Percentiles rank a stretch among this genome's conserved stretches.
Evolutionary conservation across 2,113 vertebrate species (phyloP).

Genomic region (Heterochromis multidens): DNA sequence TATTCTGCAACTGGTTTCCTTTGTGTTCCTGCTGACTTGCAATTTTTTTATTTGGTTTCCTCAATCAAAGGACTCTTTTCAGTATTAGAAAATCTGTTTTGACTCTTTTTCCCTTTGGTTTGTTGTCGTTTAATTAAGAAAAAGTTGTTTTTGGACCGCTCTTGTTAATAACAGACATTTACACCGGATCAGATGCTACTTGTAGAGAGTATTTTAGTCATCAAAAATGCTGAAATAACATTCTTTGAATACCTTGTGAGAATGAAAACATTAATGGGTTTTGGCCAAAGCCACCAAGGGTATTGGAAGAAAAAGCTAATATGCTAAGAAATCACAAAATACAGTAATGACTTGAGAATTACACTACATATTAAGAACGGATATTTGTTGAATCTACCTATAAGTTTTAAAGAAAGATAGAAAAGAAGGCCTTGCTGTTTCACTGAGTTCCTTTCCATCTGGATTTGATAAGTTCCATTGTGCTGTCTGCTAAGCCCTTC

Average conservation of each 20-base stretch:
- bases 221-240: conserved; percentile 66
- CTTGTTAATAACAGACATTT: conserved; percentile 26
- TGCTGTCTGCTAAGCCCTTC: conserved; percentile 74
- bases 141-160: neutral
- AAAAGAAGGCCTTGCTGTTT: conserved; percentile 56
- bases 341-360: neutral
- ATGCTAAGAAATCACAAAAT: neutral
- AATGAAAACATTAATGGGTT: conserved; percentile 58
- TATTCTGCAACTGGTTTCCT: conserved; percentile 1
- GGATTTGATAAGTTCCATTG: conserved; percentile 76
- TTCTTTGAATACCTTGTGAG: conserved; percentile 67
- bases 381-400: conserved; percentile 28
- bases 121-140: conserved; percentile 56
- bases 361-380: neutral
- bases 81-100: conserved; percentile 34
- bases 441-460: conserved; percentile 69
- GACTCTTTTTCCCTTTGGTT: conserved; percentile 34
- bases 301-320: neutral
- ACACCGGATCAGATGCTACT: neutral
- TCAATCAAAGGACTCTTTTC: conserved; percentile 60
- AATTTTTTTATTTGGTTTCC: neutral
- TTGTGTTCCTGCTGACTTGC: conserved; percentile 21
- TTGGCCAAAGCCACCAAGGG: conserved; percentile 18
- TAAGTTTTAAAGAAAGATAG: conserved; percentile 31
- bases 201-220: conserved; percentile 37